phyloP scores from a whole-genome alignment of 1,140 invertebrate genomes.

The Drosophila dunni region DNA sequence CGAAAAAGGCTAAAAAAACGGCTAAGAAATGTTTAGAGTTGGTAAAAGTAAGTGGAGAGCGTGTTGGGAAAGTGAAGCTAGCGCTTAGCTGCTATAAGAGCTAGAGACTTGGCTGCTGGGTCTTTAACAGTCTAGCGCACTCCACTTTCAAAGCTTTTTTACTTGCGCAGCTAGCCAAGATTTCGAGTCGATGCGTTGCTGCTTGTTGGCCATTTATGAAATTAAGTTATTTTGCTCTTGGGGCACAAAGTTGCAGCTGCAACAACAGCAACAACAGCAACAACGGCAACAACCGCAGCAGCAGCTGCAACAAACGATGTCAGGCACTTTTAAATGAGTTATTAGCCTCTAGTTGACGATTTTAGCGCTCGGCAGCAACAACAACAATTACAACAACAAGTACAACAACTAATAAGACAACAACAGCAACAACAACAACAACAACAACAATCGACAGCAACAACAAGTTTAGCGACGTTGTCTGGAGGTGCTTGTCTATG shows the following conservation, averaged over 20 bases:
- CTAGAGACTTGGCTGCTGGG: too few relatives aligned
- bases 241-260: constrained; percentile 56
- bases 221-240: constrained; percentile 84
- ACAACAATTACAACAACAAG: constrained; percentile 53
- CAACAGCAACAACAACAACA: constrained; percentile 35
- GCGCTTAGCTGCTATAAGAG: too few relatives aligned
- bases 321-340: constrained; percentile 77
- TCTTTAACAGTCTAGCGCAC: background rate
- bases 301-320: constrained; percentile 40
- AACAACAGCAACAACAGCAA: constrained; percentile 36
- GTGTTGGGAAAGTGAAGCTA: too few relatives aligned
- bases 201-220: constrained; percentile 80
- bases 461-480: constrained; percentile 15
- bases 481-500: constrained; percentile 33
- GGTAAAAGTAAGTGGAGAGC: too few relatives aligned
- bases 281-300: constrained; percentile 18
- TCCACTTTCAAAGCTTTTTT: background rate
- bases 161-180: too few relatives aligned
- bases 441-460: background rate
- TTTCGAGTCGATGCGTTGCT: constrained; percentile 32
- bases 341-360: constrained; percentile 76
- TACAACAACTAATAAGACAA: background rate
- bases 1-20: too few relatives aligned
- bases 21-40: too few relatives aligned
- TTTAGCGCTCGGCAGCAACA: constrained; percentile 43